Percentiles rank a stretch among this genome's conserved stretches.
Conservation (phyloP, 2,113 vertebrate species). For the Amphiprion ocellaris region DNA sequence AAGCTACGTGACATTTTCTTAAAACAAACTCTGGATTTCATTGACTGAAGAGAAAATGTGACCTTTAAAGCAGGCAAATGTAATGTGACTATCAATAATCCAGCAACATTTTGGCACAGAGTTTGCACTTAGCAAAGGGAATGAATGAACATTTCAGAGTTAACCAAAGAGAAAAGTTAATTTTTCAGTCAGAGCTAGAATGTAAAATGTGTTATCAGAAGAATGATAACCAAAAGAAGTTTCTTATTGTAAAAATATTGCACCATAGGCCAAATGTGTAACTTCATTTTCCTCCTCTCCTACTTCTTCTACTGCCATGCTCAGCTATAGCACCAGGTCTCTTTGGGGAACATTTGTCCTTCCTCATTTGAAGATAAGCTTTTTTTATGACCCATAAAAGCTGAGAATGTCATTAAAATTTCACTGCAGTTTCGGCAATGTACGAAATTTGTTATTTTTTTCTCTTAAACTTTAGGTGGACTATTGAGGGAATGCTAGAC, state of each 20-base stretch:
- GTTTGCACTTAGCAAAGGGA: no score
- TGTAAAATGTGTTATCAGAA: not conserved
- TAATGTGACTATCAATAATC: no score
- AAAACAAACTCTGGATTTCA: accelerated
- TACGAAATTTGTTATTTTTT: not conserved
- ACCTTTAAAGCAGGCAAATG: not conserved
- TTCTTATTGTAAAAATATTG: not conserved
- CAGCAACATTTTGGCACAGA: no score
- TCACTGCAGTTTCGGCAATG: not conserved
- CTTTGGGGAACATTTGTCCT: no score
- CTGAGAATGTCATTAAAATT: not conserved
- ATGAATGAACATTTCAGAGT: no score
- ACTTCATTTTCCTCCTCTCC: no score
- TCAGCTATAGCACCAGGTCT: no score
- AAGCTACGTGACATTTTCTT: not conserved
- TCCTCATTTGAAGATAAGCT: not conserved
- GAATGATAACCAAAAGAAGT: not conserved
- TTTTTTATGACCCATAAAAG: not conserved
- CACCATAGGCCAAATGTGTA: no score
- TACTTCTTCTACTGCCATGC: no score
- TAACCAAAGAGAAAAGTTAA: no score
- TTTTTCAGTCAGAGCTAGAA: not conserved
- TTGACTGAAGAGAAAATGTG: not conserved
- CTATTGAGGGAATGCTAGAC: not conserved
- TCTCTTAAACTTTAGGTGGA: not conserved